phyloP scores from a whole-genome alignment of 2,797 vertebrate species.

The Hydrocynus forskahlii region DNA sequence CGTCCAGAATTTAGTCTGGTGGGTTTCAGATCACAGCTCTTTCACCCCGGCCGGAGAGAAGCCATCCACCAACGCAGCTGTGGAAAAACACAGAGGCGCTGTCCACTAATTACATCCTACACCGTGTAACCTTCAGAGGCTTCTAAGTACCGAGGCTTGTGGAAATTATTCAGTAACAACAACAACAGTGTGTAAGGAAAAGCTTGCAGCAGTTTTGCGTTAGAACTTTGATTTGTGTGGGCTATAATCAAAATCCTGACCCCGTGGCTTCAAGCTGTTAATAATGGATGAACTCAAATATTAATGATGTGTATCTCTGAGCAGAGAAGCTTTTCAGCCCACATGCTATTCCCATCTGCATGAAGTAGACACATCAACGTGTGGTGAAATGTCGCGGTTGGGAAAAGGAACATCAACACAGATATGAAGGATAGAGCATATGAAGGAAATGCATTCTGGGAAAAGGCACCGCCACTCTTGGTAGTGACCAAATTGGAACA shows the following conservation, averaged over 20 bases:
- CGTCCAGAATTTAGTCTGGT: neutral
- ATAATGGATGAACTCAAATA: slow-evolving; percentile 40
- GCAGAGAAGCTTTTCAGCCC: slow-evolving; percentile 29
- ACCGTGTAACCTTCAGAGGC: slow-evolving; percentile 22
- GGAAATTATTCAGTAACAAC: slow-evolving; percentile 28
- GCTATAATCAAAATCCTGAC: slow-evolving; percentile 39
- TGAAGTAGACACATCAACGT: slow-evolving; percentile 53
- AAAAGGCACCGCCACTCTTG: slow-evolving; percentile 43
- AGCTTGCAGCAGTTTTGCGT: neutral
- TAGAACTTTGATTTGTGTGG: slow-evolving; percentile 7
- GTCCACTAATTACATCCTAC: slow-evolving; percentile 21
- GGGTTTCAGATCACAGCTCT: neutral
- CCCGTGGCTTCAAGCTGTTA: slow-evolving; percentile 5
- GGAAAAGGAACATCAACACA: slow-evolving; percentile 62
- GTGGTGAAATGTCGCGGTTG: slow-evolving; percentile 68
- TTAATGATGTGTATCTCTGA: slow-evolving; percentile 34
- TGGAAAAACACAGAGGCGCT: neutral
- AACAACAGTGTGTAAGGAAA: slow-evolving; percentile 5
- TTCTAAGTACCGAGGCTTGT: slow-evolving; percentile 10
- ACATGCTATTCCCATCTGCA: slow-evolving; percentile 60
- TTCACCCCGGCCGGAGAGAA: slow-evolving; percentile 8
- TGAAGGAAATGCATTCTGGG: slow-evolving; percentile 53
- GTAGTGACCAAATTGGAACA: slow-evolving; percentile 52
- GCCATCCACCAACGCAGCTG: neutral
- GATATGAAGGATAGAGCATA: slow-evolving; percentile 31